A percentile compares a stretch with the other conserved stretches of the same genome.
These are phyloP conservation scores for Bergia sp. DNA, from an alignment of 92 coral and sea anemone species.

Conservation along the genomic window DNA sequence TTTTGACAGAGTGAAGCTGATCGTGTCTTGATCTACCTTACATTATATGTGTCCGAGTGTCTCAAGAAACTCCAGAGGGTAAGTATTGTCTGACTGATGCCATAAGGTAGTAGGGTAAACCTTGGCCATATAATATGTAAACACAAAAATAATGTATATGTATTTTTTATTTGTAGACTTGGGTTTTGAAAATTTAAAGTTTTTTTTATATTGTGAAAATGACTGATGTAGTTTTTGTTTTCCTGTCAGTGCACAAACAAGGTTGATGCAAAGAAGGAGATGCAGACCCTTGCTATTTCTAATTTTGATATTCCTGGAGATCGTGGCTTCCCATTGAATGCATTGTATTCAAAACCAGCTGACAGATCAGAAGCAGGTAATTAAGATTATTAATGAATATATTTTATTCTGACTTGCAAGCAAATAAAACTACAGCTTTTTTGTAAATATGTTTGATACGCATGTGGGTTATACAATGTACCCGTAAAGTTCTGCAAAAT, in stretches of 20 bases:
- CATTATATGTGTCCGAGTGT: constrained; percentile 93
- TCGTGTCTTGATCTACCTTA: constrained; percentile 93
- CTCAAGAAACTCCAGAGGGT: constrained; percentile 96
- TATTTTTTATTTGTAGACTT: too few relatives aligned
- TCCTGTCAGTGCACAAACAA: constrained; percentile 71
- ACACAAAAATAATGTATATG: too few relatives aligned
- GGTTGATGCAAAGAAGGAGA: constrained; percentile 87
- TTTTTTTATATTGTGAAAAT: too few relatives aligned
- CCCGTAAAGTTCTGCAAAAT: too few relatives aligned
- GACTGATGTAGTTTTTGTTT: not conserved
- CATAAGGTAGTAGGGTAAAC: too few relatives aligned
- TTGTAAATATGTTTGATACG: too few relatives aligned
- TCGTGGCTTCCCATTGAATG: constrained; percentile 92
- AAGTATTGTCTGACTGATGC: not conserved
- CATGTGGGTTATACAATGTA: too few relatives aligned
- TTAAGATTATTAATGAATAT: not conserved
- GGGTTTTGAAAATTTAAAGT: not conserved
- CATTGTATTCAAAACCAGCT: constrained; percentile 94
- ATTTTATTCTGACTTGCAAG: not conserved
- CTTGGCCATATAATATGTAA: too few relatives aligned
- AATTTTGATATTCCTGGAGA: constrained; percentile 95
- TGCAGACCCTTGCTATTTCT: constrained; percentile 83
- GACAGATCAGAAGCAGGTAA: constrained; percentile 90
- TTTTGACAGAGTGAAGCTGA: constrained; percentile 87
- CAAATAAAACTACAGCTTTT: too few relatives aligned